phyloP scores from a whole-genome alignment of 2,888 invertebrate genomes.

The Papilio gigon region DNA sequence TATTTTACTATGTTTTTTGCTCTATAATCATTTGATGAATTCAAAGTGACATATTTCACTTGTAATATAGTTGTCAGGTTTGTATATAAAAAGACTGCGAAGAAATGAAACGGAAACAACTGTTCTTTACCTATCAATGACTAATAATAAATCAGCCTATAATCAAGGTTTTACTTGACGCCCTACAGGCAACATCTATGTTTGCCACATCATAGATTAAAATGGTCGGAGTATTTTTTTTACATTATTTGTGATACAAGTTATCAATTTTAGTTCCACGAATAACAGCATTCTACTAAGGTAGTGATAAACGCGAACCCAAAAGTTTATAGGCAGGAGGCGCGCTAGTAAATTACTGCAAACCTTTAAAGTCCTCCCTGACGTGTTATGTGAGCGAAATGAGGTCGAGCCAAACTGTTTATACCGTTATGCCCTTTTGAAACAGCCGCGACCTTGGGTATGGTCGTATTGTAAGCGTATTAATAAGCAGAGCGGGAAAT shows the following conservation, averaged over 20 bases:
- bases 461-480: slow-evolving; percentile 11
- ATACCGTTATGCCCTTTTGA: slow-evolving; percentile 32
- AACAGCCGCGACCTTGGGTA: slow-evolving; percentile 28
- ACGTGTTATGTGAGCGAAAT: slow-evolving; percentile 29
- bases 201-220: neutral
- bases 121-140: too few species aligned
- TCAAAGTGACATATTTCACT: neutral
- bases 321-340: slow-evolving; percentile 8
- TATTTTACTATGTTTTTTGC: neutral
- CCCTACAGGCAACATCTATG: too few species aligned
- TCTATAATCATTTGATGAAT: neutral
- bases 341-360: slow-evolving; percentile 19
- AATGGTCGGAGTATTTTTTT: neutral
- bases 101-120: too few species aligned
- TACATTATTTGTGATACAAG: neutral
- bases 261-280: neutral
- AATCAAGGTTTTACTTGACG: too few species aligned
- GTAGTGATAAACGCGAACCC: neutral
- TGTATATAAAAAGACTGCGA: too few species aligned
- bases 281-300: slow-evolving; percentile 4
- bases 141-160: too few species aligned
- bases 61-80: neutral
- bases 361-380: slow-evolving; percentile 34
- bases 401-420: slow-evolving; percentile 29
- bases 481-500: neutral